These are phyloP conservation scores for Archegozetes longisetosus DNA, from an alignment of 1,140 invertebrate genomes.

Conservation along the genomic window DNA sequence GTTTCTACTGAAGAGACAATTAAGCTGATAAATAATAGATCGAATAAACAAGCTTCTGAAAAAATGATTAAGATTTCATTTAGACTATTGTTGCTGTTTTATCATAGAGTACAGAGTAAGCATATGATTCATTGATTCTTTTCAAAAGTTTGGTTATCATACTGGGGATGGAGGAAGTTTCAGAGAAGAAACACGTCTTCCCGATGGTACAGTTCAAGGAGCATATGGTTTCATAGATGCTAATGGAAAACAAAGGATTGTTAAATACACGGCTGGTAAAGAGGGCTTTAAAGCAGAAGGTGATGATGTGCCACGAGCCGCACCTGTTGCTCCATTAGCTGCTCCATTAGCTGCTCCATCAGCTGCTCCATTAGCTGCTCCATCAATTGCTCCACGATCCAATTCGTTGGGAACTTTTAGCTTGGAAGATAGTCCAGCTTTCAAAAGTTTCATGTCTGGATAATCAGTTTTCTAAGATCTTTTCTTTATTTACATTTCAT, in stretches of 20 bases:
- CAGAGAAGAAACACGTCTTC: conserved; percentile 22
- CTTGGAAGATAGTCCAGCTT: background rate
- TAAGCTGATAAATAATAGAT: too few species aligned
- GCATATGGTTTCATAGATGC: conserved; percentile 41
- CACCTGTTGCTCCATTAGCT: conserved; percentile 1
- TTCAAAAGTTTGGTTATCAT: conserved; percentile 22
- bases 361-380: background rate
- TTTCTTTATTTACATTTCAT: too few species aligned
- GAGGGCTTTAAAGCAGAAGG: conserved; percentile 41
- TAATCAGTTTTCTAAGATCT: too few species aligned
- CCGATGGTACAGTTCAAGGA: conserved; percentile 33
- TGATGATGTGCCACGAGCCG: conserved; percentile 22
- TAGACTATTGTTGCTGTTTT: background rate
- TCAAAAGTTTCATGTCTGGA: background rate
- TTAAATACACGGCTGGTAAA: conserved; percentile 47
- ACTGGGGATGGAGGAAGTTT: conserved; percentile 24
- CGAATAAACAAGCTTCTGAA: too few species aligned
- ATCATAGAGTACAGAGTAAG: too few species aligned
- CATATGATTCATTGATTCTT: background rate
- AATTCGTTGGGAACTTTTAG: background rate
- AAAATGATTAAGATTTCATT: background rate
- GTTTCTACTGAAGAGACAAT: too few species aligned
- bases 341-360: background rate
- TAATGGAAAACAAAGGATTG: conserved; percentile 36
- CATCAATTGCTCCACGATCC: background rate